Evolutionary conservation across 2,113 vertebrate genomes (phyloP).

Genomic region (Cinclus cinclus): DNA sequence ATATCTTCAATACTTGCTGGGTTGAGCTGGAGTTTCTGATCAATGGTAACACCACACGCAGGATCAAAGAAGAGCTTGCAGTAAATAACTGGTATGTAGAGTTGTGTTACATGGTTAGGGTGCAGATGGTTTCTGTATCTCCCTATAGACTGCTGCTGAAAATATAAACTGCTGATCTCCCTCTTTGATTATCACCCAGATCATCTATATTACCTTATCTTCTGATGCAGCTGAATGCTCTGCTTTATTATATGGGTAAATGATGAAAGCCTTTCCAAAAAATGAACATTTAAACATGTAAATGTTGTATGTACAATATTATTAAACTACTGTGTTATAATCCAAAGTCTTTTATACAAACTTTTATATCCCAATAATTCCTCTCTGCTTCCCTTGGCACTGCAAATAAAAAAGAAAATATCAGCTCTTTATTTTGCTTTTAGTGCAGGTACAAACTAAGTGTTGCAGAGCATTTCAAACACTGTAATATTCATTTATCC

Average conservation of each 20-base stretch:
- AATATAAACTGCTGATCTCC: not conserved
- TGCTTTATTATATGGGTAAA: not conserved
- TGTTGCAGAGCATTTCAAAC: not conserved
- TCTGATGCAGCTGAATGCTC: not conserved
- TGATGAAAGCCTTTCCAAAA: not conserved
- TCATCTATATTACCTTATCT: not conserved
- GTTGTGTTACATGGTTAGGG: not conserved
- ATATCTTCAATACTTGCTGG: not conserved
- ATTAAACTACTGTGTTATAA: not conserved
- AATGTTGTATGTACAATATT: not conserved
- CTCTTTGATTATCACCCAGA: not conserved
- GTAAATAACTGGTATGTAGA: not conserved
- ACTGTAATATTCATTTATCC: not conserved
- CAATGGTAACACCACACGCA: not conserved
- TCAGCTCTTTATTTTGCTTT: not conserved
- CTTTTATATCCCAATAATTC: not conserved
- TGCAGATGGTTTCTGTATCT: constrained; percentile 15
- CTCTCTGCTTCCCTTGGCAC: not conserved
- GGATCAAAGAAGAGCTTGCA: not conserved
- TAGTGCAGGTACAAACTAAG: not conserved
- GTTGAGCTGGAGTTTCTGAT: not conserved
- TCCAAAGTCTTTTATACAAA: not conserved
- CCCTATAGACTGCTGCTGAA: not conserved
- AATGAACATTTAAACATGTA: not conserved
- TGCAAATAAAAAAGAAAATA: not conserved